Conservation (phyloP, 2,888 invertebrate genomes). For the Lissonota sp. region DNA sequence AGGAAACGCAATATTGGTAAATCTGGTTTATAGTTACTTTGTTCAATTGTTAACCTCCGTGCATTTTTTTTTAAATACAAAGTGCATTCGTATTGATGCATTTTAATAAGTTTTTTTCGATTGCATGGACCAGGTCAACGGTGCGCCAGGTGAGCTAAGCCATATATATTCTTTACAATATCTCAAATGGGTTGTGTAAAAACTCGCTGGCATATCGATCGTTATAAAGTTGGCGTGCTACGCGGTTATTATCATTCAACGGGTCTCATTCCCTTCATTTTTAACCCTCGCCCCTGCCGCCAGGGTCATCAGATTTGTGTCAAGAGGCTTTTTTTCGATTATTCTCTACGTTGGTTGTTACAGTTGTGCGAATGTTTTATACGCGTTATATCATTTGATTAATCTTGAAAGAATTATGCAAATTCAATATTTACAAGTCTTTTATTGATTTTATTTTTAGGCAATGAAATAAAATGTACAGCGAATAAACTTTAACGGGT, state of each 20-base stretch:
- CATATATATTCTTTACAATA: slow-evolving; percentile 8
- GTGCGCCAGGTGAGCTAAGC: neutral
- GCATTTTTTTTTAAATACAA: too few relatives aligned
- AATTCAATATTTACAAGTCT: too few relatives aligned
- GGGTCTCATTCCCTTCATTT: slow-evolving; percentile 70
- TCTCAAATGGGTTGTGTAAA: slow-evolving; percentile 44
- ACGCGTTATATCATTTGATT: slow-evolving; percentile 13
- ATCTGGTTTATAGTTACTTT: too few relatives aligned
- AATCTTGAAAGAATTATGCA: neutral
- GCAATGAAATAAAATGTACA: too few relatives aligned
- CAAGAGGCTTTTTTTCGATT: slow-evolving; percentile 74
- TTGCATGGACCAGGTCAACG: too few relatives aligned
- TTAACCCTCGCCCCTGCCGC: slow-evolving; percentile 72
- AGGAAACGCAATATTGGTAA: too few relatives aligned
- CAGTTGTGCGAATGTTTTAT: slow-evolving; percentile 20
- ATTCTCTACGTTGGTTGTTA: slow-evolving; percentile 24
- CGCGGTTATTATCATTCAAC: slow-evolving; percentile 73
- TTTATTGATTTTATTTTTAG: too few relatives aligned
- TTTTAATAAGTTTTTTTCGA: too few relatives aligned
- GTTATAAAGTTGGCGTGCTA: slow-evolving; percentile 75
- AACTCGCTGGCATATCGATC: slow-evolving; percentile 72
- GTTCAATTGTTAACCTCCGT: too few relatives aligned
- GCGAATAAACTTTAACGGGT: too few relatives aligned
- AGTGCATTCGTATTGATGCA: too few relatives aligned
- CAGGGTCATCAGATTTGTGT: slow-evolving; percentile 80